Evolutionary conservation across 2,797 vertebrate genomes (phyloP).

Genomic region (Oreochromis grahami): DNA sequence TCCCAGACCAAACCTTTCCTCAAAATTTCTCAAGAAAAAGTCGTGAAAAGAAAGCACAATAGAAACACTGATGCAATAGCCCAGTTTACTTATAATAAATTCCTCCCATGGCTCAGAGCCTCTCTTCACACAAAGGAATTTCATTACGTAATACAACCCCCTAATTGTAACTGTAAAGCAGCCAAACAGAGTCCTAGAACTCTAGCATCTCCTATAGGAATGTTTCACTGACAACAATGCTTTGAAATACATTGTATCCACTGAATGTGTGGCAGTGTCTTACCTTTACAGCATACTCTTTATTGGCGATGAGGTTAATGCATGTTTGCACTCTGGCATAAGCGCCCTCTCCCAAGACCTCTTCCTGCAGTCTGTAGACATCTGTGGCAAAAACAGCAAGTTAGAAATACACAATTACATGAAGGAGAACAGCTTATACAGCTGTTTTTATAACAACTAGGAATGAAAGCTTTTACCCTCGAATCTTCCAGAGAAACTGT

Average conservation of each 20-base stretch:
- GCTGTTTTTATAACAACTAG: not conserved
- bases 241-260: not conserved
- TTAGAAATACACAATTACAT: not conserved
- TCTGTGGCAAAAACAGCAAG: constrained; percentile 67
- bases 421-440: not conserved
- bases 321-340: constrained; percentile 95
- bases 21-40: not conserved
- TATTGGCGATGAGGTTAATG: constrained; percentile 94
- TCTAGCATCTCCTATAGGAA: not conserved
- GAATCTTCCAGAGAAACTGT: constrained; percentile 95
- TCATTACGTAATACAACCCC: not conserved
- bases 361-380: constrained; percentile 95
- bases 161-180: not conserved
- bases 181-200: not conserved
- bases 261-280: not conserved
- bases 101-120: not conserved
- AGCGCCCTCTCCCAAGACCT: constrained; percentile 92
- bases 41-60: not conserved
- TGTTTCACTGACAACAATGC: not conserved
- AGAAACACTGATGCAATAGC: not conserved
- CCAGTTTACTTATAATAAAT: not conserved
- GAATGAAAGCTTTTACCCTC: constrained; percentile 79
- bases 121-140: not conserved
- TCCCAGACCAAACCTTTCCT: not conserved
- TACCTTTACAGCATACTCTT: constrained; percentile 98